Evolutionary conservation across 2,113 vertebrate species (phyloP), one percentile per base, ranked within the genome.

Genomic region (Seriola quinqueradiata): DNA sequence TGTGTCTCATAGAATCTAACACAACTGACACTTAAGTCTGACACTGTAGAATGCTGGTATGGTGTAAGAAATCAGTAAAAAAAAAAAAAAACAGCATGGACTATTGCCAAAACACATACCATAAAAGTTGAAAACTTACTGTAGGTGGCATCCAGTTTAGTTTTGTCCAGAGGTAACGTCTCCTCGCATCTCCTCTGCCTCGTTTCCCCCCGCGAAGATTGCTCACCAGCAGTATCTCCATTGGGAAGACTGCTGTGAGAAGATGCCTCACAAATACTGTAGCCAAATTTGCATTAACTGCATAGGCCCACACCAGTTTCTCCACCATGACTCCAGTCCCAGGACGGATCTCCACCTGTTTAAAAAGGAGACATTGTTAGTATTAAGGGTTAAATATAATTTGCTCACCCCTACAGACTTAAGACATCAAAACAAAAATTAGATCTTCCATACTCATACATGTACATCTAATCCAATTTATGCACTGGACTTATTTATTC

Each of bases 301-400:
- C 69, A 46, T 46, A 57, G 23, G 36, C n/a, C 63, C 64, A 67
- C 0, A 69, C 48, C 48, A 80, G 50, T 59, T 66, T 80, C 38
- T 71, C 68, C 1, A 71, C 46, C 57, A 70, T 61, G 32, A 78
- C 76, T 79, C 34, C 46, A 44, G 77, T 65, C 40, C 60, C 52
- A 66, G 69, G 61, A 57, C 73, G 70, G 69, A 72, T 66, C 78
- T 67, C 50, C 40, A 59, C 32, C 78, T 73, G 28, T 80, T 73
- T 50, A 63, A 21, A 75, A 44, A 68, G 40, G 75, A 70, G 17
- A 78, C 25, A 78, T 1, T 8, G 58, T 61, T 36, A 67, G 23
- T 10, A 75, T 75, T 75, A 38, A 44, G 16, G 12, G 50, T 55
- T 3, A 54, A 52, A 28, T 65, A 42, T 76, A 42, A 13, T 57